Percentiles rank a stretch among this genome's conserved stretches.
Conservation (phyloP, 1,140 invertebrate genomes). For the Drosophila arawakana region DNA sequence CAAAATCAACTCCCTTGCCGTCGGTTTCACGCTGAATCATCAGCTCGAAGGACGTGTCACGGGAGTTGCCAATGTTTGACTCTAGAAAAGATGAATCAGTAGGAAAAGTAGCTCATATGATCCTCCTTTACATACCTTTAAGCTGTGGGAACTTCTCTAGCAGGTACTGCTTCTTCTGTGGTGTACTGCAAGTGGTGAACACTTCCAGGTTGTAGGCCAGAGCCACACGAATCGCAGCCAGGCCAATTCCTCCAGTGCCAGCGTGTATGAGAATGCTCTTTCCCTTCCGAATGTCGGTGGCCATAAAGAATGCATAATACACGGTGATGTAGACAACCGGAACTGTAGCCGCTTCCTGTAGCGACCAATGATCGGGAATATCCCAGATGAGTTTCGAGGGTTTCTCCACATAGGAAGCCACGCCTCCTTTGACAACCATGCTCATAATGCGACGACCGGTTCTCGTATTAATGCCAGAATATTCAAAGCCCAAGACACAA, state of each 20-base stretch:
- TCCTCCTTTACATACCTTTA: conserved; percentile 80
- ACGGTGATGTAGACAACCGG: conserved; percentile 94
- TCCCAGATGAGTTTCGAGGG: conserved; percentile 88
- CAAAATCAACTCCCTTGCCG: conserved; percentile 88
- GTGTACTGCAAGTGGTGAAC: conserved; percentile 91
- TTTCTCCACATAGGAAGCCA: conserved; percentile 88
- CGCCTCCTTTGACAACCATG: conserved; percentile 86
- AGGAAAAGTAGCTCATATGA: too few species aligned
- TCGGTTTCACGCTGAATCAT: conserved; percentile 86
- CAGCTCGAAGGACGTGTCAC: conserved; percentile 87
- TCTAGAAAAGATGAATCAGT: conserved; percentile 71
- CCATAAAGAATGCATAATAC: conserved; percentile 91
- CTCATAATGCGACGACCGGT: conserved; percentile 90
- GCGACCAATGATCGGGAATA: conserved; percentile 92
- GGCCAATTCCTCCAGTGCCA: conserved; percentile 95
- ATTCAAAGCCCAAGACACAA: conserved; percentile 91
- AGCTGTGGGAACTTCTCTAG: conserved; percentile 89
- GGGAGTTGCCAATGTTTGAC: conserved; percentile 87
- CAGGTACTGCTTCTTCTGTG: conserved; percentile 91
- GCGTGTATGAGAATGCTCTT: conserved; percentile 93
- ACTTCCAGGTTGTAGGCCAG: conserved; percentile 89
- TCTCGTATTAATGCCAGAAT: conserved; percentile 86
- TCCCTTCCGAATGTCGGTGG: conserved; percentile 88
- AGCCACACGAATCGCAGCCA: conserved; percentile 93
- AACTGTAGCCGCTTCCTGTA: conserved; percentile 95